phyloP scores from a whole-genome alignment of 2,113 vertebrate genomes.

The Anoplopoma fimbria region DNA sequence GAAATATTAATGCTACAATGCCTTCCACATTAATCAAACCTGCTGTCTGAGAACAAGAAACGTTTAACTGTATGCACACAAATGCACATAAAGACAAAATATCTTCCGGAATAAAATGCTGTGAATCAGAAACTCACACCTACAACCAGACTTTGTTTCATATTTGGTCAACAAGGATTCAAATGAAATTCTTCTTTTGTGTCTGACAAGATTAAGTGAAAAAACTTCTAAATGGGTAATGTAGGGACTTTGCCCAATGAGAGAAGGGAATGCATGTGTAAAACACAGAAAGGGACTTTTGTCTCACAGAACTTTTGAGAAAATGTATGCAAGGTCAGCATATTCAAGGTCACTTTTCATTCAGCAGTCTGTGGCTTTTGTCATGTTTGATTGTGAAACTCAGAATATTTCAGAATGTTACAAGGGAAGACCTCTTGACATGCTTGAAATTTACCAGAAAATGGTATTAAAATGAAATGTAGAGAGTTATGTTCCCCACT shows the following conservation, averaged over 20 bases:
- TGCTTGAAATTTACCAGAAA: conserved; percentile 62
- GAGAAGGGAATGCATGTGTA: neutral
- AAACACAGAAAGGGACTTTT: conserved; percentile 37
- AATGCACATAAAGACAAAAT: conserved; percentile 10
- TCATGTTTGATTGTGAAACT: conserved; percentile 52
- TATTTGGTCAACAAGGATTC: neutral
- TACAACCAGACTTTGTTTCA: neutral
- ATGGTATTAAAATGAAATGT: conserved; percentile 50
- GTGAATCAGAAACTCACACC: neutral
- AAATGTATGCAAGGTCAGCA: conserved; percentile 49
- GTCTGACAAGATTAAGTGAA: conserved; percentile 36
- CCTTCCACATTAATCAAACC: conserved; percentile 5
- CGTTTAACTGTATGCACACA: neutral
- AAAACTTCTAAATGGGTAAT: conserved; percentile 13
- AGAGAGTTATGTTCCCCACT: conserved; percentile 29
- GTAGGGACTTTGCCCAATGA: neutral
- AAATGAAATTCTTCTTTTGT: neutral
- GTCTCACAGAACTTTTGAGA: conserved; percentile 25
- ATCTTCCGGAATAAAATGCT: neutral
- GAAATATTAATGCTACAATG: conserved; percentile 11
- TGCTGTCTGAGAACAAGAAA: neutral
- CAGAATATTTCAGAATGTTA: conserved; percentile 62
- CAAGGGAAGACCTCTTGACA: conserved; percentile 52
- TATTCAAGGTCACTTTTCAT: conserved; percentile 55
- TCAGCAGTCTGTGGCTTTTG: conserved; percentile 37